Evolutionary conservation across 1,140 invertebrate species (phyloP).

Genomic region (Heliconius congener): DNA sequence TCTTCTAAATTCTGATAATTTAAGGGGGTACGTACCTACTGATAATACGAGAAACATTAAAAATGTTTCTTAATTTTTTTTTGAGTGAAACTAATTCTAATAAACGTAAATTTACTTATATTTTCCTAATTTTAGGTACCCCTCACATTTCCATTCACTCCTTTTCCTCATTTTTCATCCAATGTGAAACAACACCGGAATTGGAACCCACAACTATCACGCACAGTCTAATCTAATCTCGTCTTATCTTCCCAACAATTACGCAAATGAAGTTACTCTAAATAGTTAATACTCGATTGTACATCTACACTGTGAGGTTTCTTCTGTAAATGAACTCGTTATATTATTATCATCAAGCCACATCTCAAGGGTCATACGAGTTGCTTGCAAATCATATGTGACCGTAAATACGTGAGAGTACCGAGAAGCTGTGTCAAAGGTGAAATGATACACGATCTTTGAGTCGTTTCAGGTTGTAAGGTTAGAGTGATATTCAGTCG

Average conservation of each 20-base stretch:
- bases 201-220: too few relatives aligned
- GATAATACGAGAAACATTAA: too few relatives aligned
- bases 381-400: slow-evolving; percentile 12
- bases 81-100: too few relatives aligned
- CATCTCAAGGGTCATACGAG: background rate
- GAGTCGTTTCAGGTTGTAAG: background rate
- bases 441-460: slow-evolving; percentile 18
- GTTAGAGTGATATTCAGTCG: background rate
- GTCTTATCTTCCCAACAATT: background rate
- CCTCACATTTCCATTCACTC: too few relatives aligned
- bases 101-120: too few relatives aligned
- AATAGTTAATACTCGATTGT: background rate
- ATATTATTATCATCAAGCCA: background rate
- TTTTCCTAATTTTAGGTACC: too few relatives aligned
- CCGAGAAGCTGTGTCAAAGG: slow-evolving; percentile 21
- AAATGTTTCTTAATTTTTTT: too few relatives aligned
- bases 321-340: background rate
- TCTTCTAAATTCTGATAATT: too few relatives aligned
- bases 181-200: too few relatives aligned
- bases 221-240: background rate
- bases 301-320: background rate
- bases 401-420: slow-evolving; percentile 20
- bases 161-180: too few relatives aligned
- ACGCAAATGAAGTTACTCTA: background rate
- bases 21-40: too few relatives aligned